These are phyloP conservation scores for Cairina moschata DNA, from an alignment of 2,113 vertebrate genomes.

Conservation along the genomic window DNA sequence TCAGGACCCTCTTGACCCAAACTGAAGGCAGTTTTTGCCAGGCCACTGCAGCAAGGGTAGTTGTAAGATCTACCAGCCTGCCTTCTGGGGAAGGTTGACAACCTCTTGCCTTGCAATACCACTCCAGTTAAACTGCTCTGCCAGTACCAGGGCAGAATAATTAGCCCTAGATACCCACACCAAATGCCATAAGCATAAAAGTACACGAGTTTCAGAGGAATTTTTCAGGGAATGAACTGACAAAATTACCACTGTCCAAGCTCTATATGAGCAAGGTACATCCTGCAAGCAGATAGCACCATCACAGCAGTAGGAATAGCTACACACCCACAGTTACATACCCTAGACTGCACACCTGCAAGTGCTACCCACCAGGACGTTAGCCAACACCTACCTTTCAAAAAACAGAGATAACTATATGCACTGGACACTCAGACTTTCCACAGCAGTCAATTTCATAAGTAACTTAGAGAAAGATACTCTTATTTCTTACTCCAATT, in stretches of 20 bases:
- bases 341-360: not conserved
- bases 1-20: not conserved
- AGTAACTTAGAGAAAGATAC: not conserved
- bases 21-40: not conserved
- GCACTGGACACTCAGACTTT: not conserved
- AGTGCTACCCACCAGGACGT: not conserved
- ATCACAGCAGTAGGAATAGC: not conserved
- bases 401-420: not conserved
- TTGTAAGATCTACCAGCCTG: not conserved
- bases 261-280: not conserved
- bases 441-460: not conserved
- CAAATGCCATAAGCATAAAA: not conserved
- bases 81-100: not conserved
- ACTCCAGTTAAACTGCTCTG: not conserved
- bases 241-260: not conserved
- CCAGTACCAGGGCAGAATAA: not conserved
- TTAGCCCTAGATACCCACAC: not conserved
- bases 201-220: not conserved
- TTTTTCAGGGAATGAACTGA: not conserved
- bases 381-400: not conserved
- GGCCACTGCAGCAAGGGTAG: not conserved
- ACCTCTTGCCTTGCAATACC: not conserved
- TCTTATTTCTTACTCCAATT: constrained; percentile 4
- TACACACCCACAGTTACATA: accelerated
- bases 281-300: not conserved